phyloP scores from a whole-genome alignment of 1,140 invertebrate species.

The Brachionus paranguensis region DNA sequence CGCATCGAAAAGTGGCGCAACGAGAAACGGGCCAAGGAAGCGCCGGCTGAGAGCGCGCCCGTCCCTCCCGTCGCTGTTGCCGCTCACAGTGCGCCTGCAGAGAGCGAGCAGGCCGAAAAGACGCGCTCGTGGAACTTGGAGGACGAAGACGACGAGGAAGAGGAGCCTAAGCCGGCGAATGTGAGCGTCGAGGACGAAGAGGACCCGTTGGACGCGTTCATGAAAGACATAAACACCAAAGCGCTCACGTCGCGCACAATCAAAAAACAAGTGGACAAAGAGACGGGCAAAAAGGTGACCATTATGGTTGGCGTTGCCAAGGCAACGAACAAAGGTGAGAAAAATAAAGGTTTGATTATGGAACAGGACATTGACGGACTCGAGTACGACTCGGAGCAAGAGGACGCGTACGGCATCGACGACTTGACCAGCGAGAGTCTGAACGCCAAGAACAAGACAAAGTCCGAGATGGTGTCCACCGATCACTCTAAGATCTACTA shows the following conservation, averaged over 20 bases:
- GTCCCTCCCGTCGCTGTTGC: neutral
- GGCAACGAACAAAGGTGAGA: slow-evolving; percentile 53
- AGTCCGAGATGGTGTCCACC: slow-evolving; percentile 58
- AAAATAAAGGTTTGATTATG: slow-evolving; percentile 26
- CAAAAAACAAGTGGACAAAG: slow-evolving; percentile 42
- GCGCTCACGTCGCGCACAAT: neutral
- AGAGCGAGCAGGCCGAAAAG: slow-evolving; percentile 59
- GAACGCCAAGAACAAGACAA: slow-evolving; percentile 62
- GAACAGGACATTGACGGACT: slow-evolving; percentile 35
- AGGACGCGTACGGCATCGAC: neutral
- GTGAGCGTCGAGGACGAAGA: slow-evolving; percentile 42
- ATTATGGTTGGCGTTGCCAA: slow-evolving; percentile 82
- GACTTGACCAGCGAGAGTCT: neutral
- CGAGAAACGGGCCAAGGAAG: slow-evolving; percentile 47
- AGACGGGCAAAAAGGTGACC: slow-evolving; percentile 49
- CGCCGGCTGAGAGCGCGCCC: neutral
- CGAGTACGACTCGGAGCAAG: too few relatives aligned
- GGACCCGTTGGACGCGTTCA: slow-evolving; percentile 20
- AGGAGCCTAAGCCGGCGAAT: slow-evolving; percentile 42
- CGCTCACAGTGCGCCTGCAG: neutral
- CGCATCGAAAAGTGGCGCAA: slow-evolving; percentile 87
- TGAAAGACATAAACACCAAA: neutral
- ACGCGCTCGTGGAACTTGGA: slow-evolving; percentile 78
- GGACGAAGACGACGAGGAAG: slow-evolving; percentile 55
- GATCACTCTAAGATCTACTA: slow-evolving; percentile 63